Evolutionary conservation across 2,888 invertebrate genomes (phyloP).

Genomic region (Diadromus collaris): DNA sequence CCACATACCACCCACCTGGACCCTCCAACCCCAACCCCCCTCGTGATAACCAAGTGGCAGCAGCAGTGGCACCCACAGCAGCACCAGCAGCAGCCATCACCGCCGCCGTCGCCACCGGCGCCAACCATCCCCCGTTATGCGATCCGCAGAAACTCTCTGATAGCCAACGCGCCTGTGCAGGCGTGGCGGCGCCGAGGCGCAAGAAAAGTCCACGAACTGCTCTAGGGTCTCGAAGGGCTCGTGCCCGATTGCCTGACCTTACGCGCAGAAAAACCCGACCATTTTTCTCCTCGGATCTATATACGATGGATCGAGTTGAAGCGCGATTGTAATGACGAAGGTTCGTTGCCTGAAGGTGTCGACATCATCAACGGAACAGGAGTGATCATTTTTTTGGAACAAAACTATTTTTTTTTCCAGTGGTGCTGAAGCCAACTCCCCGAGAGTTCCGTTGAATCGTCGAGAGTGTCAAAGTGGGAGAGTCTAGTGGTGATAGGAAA

Average conservation of each 20-base stretch:
- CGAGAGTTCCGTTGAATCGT: constrained; percentile 3
- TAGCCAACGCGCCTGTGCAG: constrained; percentile 75
- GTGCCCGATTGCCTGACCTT: constrained; percentile 67
- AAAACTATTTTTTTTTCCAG: not conserved
- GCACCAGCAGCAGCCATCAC: constrained; percentile 42
- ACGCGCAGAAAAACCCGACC: constrained; percentile 52
- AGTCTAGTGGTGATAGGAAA: constrained; percentile 21
- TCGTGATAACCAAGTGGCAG: constrained; percentile 44
- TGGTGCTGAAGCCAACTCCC: not conserved
- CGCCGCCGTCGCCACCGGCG: constrained; percentile 48
- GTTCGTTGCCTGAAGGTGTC: not conserved
- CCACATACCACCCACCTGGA: constrained; percentile 2
- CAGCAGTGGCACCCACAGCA: constrained; percentile 56
- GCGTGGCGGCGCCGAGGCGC: constrained; percentile 73
- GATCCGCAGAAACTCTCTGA: constrained; percentile 71
- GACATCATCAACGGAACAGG: not conserved
- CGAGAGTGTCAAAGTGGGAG: constrained; percentile 24
- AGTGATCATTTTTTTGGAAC: constrained; percentile 3
- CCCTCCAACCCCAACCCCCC: constrained; percentile 52
- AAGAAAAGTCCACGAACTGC: constrained; percentile 73
- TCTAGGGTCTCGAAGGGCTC: constrained; percentile 70
- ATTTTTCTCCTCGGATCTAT: constrained; percentile 24
- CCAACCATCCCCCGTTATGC: constrained; percentile 48
- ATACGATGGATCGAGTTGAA: not conserved
- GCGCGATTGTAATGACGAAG: not conserved